Conservation (phyloP, 2,113 vertebrate genomes). For the Mellivora capensis region DNA sequence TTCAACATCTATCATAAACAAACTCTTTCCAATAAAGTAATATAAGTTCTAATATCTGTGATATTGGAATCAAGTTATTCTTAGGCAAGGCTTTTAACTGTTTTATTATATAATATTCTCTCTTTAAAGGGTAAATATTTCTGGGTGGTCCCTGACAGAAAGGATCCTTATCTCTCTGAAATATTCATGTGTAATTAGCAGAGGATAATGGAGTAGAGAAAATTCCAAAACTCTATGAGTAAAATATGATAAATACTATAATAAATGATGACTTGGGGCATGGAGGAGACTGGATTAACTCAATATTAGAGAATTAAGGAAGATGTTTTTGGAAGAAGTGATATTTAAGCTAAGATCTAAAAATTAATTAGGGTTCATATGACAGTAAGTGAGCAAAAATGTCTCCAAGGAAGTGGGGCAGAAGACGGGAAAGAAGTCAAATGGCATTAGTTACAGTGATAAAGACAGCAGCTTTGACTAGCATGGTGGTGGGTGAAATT, state of each 20-base stretch:
- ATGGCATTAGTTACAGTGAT: neutral
- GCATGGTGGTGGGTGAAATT: neutral
- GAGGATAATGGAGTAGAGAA: slow-evolving; percentile 14
- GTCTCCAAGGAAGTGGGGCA: neutral
- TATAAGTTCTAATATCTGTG: slow-evolving; percentile 39
- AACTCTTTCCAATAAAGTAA: slow-evolving; percentile 45
- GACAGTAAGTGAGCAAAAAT: neutral
- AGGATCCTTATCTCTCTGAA: neutral
- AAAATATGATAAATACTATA: neutral
- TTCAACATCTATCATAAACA: slow-evolving; percentile 42
- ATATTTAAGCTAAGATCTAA: neutral
- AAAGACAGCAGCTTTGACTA: neutral
- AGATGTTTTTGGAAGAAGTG: neutral
- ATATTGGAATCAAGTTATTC: neutral
- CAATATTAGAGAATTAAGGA: neutral
- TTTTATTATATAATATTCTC: slow-evolving; percentile 19
- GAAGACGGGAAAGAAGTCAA: neutral
- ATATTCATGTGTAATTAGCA: slow-evolving; percentile 27
- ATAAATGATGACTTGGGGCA: neutral
- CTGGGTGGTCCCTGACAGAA: neutral
- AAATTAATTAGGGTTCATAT: neutral
- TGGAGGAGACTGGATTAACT: neutral
- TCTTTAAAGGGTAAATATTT: neutral
- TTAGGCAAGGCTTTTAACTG: slow-evolving; percentile 10
- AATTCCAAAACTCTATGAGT: neutral